Percentiles rank a stretch among this genome's conserved stretches.
phyloP scores from a whole-genome alignment of 53 echinoderm and acorn worm genomes.

The Crossaster papposus region DNA sequence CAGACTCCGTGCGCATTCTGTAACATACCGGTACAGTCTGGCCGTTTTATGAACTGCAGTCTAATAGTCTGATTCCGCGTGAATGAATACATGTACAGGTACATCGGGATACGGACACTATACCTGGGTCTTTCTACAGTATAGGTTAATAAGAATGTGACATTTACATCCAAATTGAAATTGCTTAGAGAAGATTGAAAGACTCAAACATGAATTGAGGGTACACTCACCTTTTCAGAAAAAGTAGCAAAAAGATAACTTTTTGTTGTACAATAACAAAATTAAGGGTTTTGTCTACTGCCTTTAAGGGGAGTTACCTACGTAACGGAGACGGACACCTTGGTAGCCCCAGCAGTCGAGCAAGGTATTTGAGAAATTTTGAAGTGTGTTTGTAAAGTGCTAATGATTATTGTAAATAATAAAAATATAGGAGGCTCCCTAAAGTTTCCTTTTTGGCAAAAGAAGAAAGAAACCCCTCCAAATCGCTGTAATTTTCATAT shows the following conservation, averaged over 20 bases:
- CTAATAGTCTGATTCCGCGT: no score
- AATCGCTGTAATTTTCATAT: background rate
- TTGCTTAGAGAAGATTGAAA: background rate
- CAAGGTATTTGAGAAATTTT: background rate
- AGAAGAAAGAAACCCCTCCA: no score
- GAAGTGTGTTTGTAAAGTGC: background rate
- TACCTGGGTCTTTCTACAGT: slow-evolving; percentile 25
- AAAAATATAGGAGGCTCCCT: no score
- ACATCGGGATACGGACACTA: no score
- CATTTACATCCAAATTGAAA: slow-evolving; percentile 1
- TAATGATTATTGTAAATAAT: background rate
- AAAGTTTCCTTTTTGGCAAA: background rate
- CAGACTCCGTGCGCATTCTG: no score
- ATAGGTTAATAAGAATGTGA: background rate
- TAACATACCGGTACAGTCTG: no score
- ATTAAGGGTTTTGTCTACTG: background rate
- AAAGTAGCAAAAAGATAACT: slow-evolving; percentile 26
- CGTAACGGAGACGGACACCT: slow-evolving; percentile 24
- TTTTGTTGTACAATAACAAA: background rate
- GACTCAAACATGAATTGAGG: background rate
- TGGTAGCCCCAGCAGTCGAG: background rate
- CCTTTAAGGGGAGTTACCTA: background rate
- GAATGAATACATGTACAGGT: no score
- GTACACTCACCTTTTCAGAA: background rate
- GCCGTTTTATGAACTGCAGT: no score